A percentile compares a stretch with the other conserved stretches of the same genome.
Evolutionary conservation across 1,140 invertebrate species (phyloP).

Genomic region (Platorchestia sp.): DNA sequence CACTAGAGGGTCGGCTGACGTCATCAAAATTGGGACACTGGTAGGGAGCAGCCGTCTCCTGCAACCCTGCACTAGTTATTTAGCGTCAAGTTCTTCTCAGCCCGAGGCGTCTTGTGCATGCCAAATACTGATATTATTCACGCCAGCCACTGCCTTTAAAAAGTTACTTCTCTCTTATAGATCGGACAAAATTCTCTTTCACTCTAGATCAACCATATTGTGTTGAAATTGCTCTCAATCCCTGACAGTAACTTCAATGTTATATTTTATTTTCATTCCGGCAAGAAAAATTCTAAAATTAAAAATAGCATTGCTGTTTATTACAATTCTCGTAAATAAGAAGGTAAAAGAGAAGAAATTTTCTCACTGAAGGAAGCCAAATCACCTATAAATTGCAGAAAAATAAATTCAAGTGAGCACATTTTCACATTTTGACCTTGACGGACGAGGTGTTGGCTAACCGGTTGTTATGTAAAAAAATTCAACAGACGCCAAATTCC

Average conservation of each 20-base stretch:
- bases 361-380: background rate
- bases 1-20: too few species aligned
- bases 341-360: background rate
- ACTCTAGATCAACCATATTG: background rate
- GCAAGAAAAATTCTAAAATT: background rate
- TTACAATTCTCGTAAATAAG: background rate
- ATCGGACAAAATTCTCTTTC: too few species aligned
- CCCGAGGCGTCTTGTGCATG: background rate
- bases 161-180: background rate
- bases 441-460: background rate
- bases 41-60: too few species aligned
- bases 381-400: background rate
- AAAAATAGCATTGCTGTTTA: background rate
- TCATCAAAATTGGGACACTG: too few species aligned
- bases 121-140: background rate
- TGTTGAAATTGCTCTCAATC: background rate
- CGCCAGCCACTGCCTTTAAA: background rate
- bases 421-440: background rate
- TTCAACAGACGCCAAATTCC: background rate
- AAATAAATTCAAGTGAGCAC: background rate
- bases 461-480: background rate
- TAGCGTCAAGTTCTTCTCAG: background rate
- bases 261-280: background rate
- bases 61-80: background rate
- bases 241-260: background rate